phyloP scores from a whole-genome alignment of 2,888 invertebrate species.

The Seira musarum region DNA sequence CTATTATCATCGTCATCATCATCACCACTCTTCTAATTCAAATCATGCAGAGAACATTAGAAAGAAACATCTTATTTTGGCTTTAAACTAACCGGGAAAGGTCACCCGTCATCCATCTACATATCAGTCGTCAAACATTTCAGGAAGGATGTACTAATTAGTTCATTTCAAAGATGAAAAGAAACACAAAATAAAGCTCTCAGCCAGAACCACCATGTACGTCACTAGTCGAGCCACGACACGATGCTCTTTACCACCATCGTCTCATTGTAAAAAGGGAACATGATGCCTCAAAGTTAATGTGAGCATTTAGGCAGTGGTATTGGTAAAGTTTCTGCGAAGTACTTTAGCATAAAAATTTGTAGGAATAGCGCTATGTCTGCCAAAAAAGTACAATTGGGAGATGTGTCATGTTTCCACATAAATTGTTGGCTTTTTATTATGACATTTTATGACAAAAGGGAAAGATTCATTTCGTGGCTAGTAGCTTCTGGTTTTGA shows the following conservation, averaged over 20 bases:
- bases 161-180: conserved; percentile 24
- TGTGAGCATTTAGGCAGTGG: neutral
- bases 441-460: conserved; percentile 19
- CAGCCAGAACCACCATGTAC: conserved; percentile 4
- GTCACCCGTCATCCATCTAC: conserved; percentile 43
- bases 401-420: conserved; percentile 9
- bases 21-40: neutral
- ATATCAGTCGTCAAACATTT: conserved; percentile 38
- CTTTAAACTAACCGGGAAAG: conserved; percentile 31
- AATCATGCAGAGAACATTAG: conserved; percentile 9
- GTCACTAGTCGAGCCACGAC: neutral
- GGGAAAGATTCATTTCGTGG: neutral
- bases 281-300: neutral
- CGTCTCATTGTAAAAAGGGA: neutral
- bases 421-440: conserved; percentile 6
- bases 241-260: neutral
- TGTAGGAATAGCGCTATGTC: neutral
- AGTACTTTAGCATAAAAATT: no score
- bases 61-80: neutral
- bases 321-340: neutral
- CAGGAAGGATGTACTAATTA: conserved; percentile 40
- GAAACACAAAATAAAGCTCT: neutral
- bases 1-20: conserved; percentile 2
- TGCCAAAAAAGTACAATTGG: conserved; percentile 14
- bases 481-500: conserved; percentile 11